Conservation (phyloP, 2,113 vertebrate species). For the Microcebus murinus region DNA sequence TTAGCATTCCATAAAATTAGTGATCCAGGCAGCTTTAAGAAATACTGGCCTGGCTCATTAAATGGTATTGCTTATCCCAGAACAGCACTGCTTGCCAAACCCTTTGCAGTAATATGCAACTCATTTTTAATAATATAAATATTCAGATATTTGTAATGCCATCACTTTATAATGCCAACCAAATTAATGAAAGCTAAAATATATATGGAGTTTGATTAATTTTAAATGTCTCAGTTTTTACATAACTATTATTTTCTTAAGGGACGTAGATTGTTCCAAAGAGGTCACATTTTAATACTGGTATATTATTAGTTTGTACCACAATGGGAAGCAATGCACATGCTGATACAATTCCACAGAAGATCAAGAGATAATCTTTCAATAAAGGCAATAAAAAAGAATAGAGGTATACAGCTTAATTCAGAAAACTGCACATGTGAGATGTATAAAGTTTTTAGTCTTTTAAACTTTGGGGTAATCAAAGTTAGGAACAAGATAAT, state of each 20-base stretch:
- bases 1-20: constrained; percentile 42
- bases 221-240: background rate
- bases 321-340: background rate
- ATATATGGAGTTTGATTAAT: constrained; percentile 24
- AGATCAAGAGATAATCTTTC: background rate
- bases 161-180: constrained; percentile 16
- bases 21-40: constrained; percentile 34
- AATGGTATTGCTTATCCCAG: background rate
- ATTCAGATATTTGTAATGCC: constrained; percentile 32
- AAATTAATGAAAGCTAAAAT: constrained; percentile 18
- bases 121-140: constrained; percentile 34
- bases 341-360: background rate
- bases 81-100: constrained; percentile 5
- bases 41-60: constrained; percentile 20
- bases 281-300: background rate
- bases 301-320: background rate
- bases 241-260: constrained; percentile 12
- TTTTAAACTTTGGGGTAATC: background rate
- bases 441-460: background rate
- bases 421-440: background rate
- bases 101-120: background rate
- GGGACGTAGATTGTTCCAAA: background rate
- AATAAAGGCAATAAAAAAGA: background rate
- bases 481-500: background rate
- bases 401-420: background rate